Percentiles rank a stretch among this genome's conserved stretches.
Evolutionary conservation across 2,113 vertebrate genomes (phyloP).

Genomic region (Hiodon alosoides): DNA sequence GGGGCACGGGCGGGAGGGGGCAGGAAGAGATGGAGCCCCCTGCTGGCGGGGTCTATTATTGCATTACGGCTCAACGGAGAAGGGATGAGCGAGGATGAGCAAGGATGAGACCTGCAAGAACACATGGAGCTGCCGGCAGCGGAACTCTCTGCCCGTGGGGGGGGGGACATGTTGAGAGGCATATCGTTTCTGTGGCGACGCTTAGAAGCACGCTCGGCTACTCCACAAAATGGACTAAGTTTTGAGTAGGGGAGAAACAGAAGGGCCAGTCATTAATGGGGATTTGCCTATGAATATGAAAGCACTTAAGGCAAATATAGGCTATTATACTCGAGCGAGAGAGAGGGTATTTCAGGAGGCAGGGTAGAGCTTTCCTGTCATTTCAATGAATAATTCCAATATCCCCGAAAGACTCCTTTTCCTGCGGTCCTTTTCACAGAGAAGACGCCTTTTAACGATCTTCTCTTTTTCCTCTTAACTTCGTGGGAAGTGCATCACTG

Average conservation of each 20-base stretch:
- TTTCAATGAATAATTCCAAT: too few relatives aligned
- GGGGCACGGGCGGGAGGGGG: neutral
- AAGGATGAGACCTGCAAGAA: constrained; percentile 20
- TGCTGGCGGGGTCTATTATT: constrained; percentile 64
- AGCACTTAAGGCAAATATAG: neutral
- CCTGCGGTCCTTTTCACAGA: too few relatives aligned
- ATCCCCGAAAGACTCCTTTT: too few relatives aligned
- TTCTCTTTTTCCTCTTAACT: too few relatives aligned
- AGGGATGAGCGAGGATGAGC: constrained; percentile 54
- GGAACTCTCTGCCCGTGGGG: neutral
- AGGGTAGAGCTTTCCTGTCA: too few relatives aligned
- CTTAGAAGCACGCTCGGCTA: neutral
- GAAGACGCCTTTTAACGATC: too few relatives aligned
- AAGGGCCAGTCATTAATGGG: neutral
- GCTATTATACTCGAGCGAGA: neutral
- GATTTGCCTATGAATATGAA: neutral
- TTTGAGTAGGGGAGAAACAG: neutral
- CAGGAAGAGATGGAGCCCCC: constrained; percentile 54
- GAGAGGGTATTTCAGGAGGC: neutral
- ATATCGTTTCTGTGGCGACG: neutral
- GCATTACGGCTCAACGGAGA: constrained; percentile 55
- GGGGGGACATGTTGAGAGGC: neutral
- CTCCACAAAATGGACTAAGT: neutral
- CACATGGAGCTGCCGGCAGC: neutral
- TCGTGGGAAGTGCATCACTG: too few relatives aligned